phyloP scores from a whole-genome alignment of 2,888 invertebrate species.

The Caenorhabditis becei region DNA sequence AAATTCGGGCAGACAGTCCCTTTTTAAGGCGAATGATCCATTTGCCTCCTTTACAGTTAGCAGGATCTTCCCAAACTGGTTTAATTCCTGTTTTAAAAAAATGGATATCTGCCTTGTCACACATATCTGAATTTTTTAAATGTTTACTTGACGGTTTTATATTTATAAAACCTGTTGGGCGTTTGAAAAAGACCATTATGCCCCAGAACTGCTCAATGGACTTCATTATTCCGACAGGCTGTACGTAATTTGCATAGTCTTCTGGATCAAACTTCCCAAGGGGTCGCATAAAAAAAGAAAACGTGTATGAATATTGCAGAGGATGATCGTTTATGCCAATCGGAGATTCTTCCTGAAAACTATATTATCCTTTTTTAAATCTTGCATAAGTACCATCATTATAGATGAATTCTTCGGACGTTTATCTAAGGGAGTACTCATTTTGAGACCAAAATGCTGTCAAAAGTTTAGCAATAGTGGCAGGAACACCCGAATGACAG shows the following conservation, averaged over 20 bases:
- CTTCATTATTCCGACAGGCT: constrained; percentile 73
- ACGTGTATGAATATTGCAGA: constrained; percentile 77
- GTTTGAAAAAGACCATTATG: constrained; percentile 86
- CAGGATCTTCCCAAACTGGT: constrained; percentile 99
- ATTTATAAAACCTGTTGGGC: constrained; percentile 55
- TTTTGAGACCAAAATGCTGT: too few relatives aligned
- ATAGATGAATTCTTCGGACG: too few relatives aligned
- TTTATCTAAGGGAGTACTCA: too few relatives aligned
- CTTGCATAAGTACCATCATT: background rate
- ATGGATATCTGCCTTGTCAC: constrained; percentile 93
- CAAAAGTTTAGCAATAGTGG: too few relatives aligned
- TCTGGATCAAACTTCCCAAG: constrained; percentile 80
- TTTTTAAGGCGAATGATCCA: constrained; percentile 95
- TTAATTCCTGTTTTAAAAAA: constrained; percentile 98
- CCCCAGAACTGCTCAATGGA: constrained; percentile 97
- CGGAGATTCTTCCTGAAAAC: constrained; percentile 44
- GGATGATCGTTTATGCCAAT: constrained; percentile 70
- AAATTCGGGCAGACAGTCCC: constrained; percentile 85
- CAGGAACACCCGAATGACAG: too few relatives aligned
- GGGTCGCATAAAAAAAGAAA: constrained; percentile 80
- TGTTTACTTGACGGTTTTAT: background rate
- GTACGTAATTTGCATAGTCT: constrained; percentile 73
- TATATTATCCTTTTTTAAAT: background rate
- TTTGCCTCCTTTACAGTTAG: constrained; percentile 96
- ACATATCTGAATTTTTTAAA: constrained; percentile 85